phyloP scores from a whole-genome alignment of 2,797 vertebrate genomes.

The Merluccius polli region DNA sequence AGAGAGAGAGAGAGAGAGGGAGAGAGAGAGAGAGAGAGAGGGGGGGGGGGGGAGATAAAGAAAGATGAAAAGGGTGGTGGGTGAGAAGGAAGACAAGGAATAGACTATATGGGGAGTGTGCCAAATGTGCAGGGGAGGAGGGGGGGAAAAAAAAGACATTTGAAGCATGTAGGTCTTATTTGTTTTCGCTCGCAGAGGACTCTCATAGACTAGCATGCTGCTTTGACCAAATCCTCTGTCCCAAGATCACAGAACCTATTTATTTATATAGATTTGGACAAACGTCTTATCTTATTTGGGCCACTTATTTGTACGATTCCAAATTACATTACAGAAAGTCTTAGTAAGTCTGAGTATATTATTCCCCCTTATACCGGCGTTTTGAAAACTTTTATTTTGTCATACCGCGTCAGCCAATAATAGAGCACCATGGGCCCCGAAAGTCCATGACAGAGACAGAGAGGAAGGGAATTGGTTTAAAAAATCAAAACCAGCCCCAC shows the following conservation, averaged over 20 bases:
- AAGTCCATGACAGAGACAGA: conserved; percentile 38
- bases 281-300: neutral
- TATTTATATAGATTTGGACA: neutral
- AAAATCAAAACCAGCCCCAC: conserved; percentile 74
- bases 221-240: neutral
- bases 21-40: conserved; percentile 24
- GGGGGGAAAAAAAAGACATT: neutral
- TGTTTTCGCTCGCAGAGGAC: neutral
- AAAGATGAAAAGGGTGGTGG: conserved; percentile 23
- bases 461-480: conserved; percentile 50
- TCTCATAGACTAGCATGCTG: neutral
- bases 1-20: conserved; percentile 19
- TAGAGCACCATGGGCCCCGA: conserved; percentile 20
- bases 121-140: neutral
- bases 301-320: neutral
- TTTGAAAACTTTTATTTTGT: neutral
- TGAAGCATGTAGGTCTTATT: neutral
- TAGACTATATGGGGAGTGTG: conserved; percentile 21
- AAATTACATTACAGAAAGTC: neutral
- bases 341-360: neutral
- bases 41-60: conserved; percentile 40
- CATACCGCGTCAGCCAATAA: neutral
- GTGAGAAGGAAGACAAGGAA: conserved; percentile 33
- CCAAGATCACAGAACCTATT: neutral
- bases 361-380: neutral